Base-by-base conservation (phyloP, 2,113 vertebrate species). In the Platycercus adscitus region DNA sequence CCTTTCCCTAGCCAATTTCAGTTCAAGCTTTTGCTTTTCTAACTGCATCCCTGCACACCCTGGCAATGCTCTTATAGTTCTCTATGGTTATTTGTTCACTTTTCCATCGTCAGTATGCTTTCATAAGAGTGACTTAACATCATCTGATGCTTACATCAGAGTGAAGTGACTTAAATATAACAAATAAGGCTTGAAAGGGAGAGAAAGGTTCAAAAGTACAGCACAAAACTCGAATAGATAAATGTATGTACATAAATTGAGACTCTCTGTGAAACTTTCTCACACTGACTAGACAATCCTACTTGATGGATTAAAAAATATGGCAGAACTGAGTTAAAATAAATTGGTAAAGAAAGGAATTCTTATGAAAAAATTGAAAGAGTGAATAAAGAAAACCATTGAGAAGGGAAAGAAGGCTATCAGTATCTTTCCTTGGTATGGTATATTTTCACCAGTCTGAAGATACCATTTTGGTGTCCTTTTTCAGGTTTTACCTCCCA, bases 161-260 rank as follows among this genome's bases (percentile, higher is more conserved):
- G 21, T 70, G 12, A 64, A 89, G 33, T 37, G 2, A 46, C 24
- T 66, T 81, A 25, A 73, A 81, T 79, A 85, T 23, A 90, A 60
- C 0, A 0, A 37, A 20, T 23, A 46, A 23, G 28, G 13, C 4
- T 55, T 76, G 11, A 8, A 90, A 16, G 39, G 18, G 19, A 86
- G 6, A 87, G 21, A 65, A 41, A 8, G 3, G 16, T 68, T 72
- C n/a, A 49, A 41, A 91, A 71, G 11, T 28, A 49, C 17, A 70
- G 19, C 2, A 26, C 11, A 14, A 39, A 64, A 56, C 24, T 29
- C 4, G 15, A 19, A 31, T 4, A 85, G 28, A 50, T 39, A n/a
- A 53, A 3, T 18, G 31, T 25, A 21, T 25, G 20, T 11, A 13
- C 0, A 4, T 55, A 70, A 77, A 80, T 3, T 58, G 49, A 77